These are phyloP conservation scores for Amphipoea lucens DNA, from an alignment of 2,888 invertebrate species.

Conservation along the genomic window DNA sequence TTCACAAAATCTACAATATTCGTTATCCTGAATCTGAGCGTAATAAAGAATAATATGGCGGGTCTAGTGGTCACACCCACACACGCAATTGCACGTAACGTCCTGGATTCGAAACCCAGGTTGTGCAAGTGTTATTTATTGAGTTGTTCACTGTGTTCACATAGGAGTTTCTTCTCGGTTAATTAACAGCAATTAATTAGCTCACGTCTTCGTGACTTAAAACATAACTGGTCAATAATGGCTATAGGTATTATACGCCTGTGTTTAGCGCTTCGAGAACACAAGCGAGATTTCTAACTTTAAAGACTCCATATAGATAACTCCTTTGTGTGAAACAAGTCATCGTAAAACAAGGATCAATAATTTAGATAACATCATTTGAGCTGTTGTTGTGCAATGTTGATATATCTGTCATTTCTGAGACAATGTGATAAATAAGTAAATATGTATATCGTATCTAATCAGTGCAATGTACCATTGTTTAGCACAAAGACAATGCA, in stretches of 20 bases:
- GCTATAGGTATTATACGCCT: background rate
- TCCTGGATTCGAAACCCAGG: background rate
- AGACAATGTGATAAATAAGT: constrained; percentile 24
- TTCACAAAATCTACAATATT: too few species aligned
- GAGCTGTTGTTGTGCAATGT: constrained; percentile 6
- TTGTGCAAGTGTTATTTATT: constrained; percentile 2
- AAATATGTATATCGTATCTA: constrained; percentile 43
- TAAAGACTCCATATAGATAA: background rate
- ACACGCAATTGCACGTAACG: background rate
- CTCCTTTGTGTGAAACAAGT: background rate
- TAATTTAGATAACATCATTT: background rate
- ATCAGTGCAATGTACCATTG: constrained; percentile 23
- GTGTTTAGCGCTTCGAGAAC: background rate
- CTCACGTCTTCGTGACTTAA: background rate
- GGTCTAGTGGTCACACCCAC: background rate
- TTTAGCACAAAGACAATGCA: constrained; percentile 1
- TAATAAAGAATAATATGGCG: background rate
- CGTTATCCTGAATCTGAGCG: too few species aligned
- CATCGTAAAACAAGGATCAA: background rate
- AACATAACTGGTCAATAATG: background rate
- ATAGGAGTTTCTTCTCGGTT: background rate
- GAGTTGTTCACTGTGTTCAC: background rate
- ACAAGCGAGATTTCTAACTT: background rate
- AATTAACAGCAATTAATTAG: background rate
- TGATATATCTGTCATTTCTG: background rate